Percentiles rank a stretch among this genome's conserved stretches.
phyloP scores from a whole-genome alignment of 1,140 invertebrate genomes.

The Calephelis nemesis region DNA sequence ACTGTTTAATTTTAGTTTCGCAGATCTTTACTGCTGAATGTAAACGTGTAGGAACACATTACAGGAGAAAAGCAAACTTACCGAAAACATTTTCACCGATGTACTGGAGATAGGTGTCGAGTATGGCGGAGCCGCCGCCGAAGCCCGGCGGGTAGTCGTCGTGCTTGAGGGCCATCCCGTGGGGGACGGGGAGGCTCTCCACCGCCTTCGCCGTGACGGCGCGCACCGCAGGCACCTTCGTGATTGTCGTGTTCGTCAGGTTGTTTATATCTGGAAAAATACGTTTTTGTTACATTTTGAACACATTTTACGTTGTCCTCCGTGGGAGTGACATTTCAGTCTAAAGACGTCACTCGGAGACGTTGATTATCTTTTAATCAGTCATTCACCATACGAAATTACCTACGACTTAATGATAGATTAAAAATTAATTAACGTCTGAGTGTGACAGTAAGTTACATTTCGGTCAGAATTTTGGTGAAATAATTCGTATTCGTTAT shows the following conservation, averaged over 20 bases:
- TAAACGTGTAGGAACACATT: neutral
- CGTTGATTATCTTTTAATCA: no score
- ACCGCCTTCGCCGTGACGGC: constrained; percentile 83
- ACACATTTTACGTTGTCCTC: no score
- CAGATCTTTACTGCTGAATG: no score
- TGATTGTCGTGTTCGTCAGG: constrained; percentile 80
- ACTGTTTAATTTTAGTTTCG: no score
- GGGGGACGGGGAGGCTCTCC: constrained; percentile 71
- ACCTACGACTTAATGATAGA: no score
- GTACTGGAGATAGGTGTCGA: constrained; percentile 91
- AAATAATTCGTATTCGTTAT: no score
- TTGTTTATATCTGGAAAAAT: constrained; percentile 76
- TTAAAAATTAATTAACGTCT: no score
- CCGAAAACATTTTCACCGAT: constrained; percentile 89
- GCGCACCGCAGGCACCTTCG: constrained; percentile 78
- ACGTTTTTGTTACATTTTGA: neutral
- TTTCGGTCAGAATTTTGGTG: no score
- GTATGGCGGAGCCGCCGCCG: constrained; percentile 85
- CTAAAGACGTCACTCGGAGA: no score
- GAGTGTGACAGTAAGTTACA: no score
- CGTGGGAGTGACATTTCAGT: no score
- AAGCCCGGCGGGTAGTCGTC: constrained; percentile 77
- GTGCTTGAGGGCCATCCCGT: constrained; percentile 57
- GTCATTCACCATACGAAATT: no score
- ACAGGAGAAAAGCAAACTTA: constrained; percentile 34